Base-by-base conservation (phyloP, 2,113 vertebrate species). In the Pluvialis apricaria region DNA sequence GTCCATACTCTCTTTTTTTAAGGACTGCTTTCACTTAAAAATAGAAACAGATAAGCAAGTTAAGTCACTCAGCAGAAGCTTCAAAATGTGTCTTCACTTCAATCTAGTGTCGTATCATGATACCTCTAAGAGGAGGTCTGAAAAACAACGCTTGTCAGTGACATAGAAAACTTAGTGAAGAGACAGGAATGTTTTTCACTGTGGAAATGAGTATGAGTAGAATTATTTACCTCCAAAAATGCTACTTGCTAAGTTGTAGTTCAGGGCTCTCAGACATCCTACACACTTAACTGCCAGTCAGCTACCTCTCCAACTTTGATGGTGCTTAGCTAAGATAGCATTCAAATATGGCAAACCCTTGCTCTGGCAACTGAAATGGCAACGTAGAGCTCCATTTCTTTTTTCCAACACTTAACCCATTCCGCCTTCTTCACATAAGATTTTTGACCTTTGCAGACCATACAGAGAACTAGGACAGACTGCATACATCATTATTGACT, bases 1-100 rank as follows among this genome's bases (percentile, higher is more conserved):
- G 94, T 97, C 99, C 99, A 97, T 99, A 99, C 1, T 99, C 99
- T 78, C 99, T 98, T 97, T 99, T 99, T 97, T 99, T 99, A 94
- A 99, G 98, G 76, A 99, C 99, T 54, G 99, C 99, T 96, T 99
- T 99, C 84, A 99, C 99, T 99, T 87, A 82, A 97, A 97, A 73
- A 70, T 82, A 95, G 68, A 96, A 92, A 70, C 5, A 95, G 60
- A 49, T 69, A 94, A 75, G 79, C 24, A 94, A 89, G 65, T 79
- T 83, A 94, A 77, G 19, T 85, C 62, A 85, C 9, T 65, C 31
- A 69, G 31, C 11, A 75, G 19, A 76, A 58, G 86, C 19, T 54
- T 47, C 40, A 89, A 61, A 79, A 84, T 49, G 7, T 31, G n/a
- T n/a, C n/a, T n/a, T n/a, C n/a, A 84, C 45, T 72, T 80, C 45